Percentiles rank a stretch among this genome's conserved stretches.
Conservation (phyloP, 2,888 invertebrate genomes). For the Drosophila aldrichi region DNA sequence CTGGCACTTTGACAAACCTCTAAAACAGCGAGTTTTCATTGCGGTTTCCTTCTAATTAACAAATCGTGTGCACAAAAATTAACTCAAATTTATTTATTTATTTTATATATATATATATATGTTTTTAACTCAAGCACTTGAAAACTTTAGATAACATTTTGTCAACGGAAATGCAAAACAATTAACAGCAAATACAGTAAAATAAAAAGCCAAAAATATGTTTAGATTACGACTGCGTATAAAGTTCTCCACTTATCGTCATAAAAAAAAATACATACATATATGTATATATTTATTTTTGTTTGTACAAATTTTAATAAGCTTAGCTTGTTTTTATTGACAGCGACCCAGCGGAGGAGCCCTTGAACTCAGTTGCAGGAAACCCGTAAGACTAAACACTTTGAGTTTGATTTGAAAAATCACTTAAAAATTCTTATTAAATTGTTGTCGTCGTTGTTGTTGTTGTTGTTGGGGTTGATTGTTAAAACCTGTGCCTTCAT, state of each 20-base stretch:
- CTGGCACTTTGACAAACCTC: slow-evolving; percentile 63
- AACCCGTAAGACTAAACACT: neutral
- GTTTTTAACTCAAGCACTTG: neutral
- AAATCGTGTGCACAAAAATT: slow-evolving; percentile 34
- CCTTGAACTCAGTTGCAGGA: slow-evolving; percentile 11
- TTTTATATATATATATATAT: no score
- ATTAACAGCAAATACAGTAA: neutral
- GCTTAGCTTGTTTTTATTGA: slow-evolving; percentile 13
- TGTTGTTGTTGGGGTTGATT: neutral
- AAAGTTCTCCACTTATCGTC: slow-evolving; percentile 12
- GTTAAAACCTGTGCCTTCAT: slow-evolving; percentile 11
- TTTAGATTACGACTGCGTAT: slow-evolving; percentile 29
- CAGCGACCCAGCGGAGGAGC: neutral
- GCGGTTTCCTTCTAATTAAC: slow-evolving; percentile 27
- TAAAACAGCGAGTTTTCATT: slow-evolving; percentile 11
- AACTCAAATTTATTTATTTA: neutral
- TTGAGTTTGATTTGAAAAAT: slow-evolving; percentile 9
- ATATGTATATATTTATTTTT: no score
- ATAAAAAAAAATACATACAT: neutral
- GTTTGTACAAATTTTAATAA: slow-evolving; percentile 1
- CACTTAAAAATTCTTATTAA: slow-evolving; percentile 15
- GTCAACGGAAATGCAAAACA: slow-evolving; percentile 35
- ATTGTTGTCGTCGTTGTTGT: neutral
- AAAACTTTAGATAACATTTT: slow-evolving; percentile 30
- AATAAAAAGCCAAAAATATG: neutral